Base-by-base conservation (phyloP, 1,140 invertebrate genomes). In the Brachionus calyciflorus region DNA sequence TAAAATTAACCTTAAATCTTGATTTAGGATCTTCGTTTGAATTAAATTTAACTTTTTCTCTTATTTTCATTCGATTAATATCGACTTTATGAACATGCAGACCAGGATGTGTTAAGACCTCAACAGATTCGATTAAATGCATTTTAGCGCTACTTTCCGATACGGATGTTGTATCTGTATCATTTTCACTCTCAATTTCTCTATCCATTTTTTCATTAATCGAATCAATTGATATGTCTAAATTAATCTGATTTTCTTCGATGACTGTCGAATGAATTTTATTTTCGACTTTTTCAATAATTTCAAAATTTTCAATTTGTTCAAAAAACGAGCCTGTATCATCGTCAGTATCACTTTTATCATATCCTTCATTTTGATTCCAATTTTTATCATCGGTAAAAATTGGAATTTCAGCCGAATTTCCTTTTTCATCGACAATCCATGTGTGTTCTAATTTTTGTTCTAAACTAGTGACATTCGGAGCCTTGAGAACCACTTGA, bases 71-170 rank as follows among this genome's bases (percentile, higher is more conserved):
- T 40, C 46, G 46, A 37, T 73, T 49, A 1, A 73, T 40, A 19
- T 73, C 69, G 19, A 73, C 46, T 55, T 73, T 73, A 33, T 73
- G 46, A 19, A 73, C 40, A 21, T 55, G 44, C 1, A 41, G n/a
- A 4, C 46, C 33, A 53, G 24, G 6, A 9, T 28, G 21, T 41
- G 69, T 73, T 19, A 73, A 37, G 1, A 73, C 46, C 40, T 73
- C 69, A 55, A 73, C 69, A 12, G 24, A 51, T 51, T 73, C 69
- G 51, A 73, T 49, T 28, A 73, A 40, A 33, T 73, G 69, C 30
- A 55, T 40, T 73, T 37, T n/a, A 26, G 19, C 17, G 30, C 69
- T 73, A 24, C 10, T 55, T 17, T 73, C 69, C 9, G 69, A 65
- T 7, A 65, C 2, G 4, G 60, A 65, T 24, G 37, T 65, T 12